Evolutionary conservation across 1,140 invertebrate genomes (phyloP), one percentile per base, ranked within the genome.

Genomic region (Ooceraea biroi): DNA sequence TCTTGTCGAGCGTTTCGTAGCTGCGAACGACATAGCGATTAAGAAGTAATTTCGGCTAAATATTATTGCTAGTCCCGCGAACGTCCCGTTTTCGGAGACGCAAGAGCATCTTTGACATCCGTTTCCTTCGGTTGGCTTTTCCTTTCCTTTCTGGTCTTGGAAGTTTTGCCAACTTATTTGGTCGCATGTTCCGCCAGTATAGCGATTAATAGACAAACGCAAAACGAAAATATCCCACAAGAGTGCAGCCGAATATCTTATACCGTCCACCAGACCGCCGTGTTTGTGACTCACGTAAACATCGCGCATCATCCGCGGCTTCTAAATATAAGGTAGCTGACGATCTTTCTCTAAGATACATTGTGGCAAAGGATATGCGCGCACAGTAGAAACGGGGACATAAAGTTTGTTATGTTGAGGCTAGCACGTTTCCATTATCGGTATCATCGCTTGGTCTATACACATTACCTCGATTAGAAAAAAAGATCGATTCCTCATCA

Each of bases 261-360:
- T 87, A 83, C 86, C 86, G 86, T 88, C 86, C 86, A 71, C 63
- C 72, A 63, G 85, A 82, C 72, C 73, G 57, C 27, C 71, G 80
- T 78, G 60, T 69, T 85, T 55, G 48, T 55, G 63, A 57, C 52
- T 86, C 68, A 71, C 58, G 57, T 83, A 77, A 86, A 77, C 61
- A 74, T 68, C 65, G 50, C 82, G 41, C n/a, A n/a, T 60, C 36
- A 72, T 11, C 11, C 50, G 19, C 72, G 74, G 44, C 25, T 84
- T 48, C 52, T 63, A 78, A 74, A 82, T 69, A 85, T 73, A 63
- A 84, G 69, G 48, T 69, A 55, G 48, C 57, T 17, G 68, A n/a
- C 27, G 50, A 77, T 63, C 7, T 7, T 36, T 36, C 36, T 36
- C 46, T 52, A 44, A 65, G 36, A 41, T 30, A 72, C 27, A 71